Conservation (phyloP, 1,140 invertebrate species). For the Drosophila repleta region DNA sequence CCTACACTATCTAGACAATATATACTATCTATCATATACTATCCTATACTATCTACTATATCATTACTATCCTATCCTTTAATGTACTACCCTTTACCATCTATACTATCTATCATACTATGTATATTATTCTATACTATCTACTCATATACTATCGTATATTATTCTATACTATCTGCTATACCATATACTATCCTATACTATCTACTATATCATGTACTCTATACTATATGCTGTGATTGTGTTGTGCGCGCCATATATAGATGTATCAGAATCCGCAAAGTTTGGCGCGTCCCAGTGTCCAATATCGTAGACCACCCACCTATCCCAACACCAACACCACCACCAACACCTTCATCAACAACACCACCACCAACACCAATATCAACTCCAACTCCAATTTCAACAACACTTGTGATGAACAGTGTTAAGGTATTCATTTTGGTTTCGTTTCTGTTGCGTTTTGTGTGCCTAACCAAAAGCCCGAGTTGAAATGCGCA, state of each 20-base stretch:
- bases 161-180: too few relatives aligned
- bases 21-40: background rate
- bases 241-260: background rate
- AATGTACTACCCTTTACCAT: too few relatives aligned
- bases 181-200: background rate
- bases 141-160: too few relatives aligned
- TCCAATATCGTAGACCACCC: conserved; percentile 78
- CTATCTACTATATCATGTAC: background rate
- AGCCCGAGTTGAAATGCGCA: conserved; percentile 30
- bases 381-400: conserved; percentile 19
- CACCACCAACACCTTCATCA: conserved; percentile 32
- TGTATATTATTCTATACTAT: too few relatives aligned
- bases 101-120: too few relatives aligned
- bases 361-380: conserved; percentile 28
- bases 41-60: background rate
- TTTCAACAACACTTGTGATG: conserved; percentile 57
- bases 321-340: conserved; percentile 59
- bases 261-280: conserved; percentile 82
- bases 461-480: conserved; percentile 53
- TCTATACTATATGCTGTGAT: background rate
- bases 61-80: too few relatives aligned
- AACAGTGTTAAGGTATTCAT: conserved; percentile 80
- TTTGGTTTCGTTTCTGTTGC: conserved; percentile 30
- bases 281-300: conserved; percentile 77
- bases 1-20: too few relatives aligned